Evolutionary conservation across 2,888 invertebrate genomes (phyloP), one percentile per base, ranked within the genome.

Genomic region (Apamea monoglypha): DNA sequence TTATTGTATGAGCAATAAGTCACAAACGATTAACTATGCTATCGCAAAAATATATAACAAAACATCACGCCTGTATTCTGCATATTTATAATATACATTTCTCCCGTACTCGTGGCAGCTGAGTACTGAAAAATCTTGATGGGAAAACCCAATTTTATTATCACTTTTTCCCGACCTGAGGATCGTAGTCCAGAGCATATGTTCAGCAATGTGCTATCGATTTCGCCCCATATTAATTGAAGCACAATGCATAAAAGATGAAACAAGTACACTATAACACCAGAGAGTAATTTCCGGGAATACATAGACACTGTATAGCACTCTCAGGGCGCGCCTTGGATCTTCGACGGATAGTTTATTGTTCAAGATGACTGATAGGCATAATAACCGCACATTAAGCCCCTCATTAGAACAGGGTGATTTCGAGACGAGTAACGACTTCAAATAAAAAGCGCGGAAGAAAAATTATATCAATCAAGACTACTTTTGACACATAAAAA

Each of bases 281-380:
- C 59, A 66, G n/a, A 83, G 16, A 76, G 29, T 64, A 32, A 78
- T 72, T 63, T 78, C 71, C 21, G 8, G 29, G 36, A 78, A 67
- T 47, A 71, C 56, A 36, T 44, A 59, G 50, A 69, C 32, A 50
- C 16, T 44, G 2, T 36, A 68, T 40, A 79, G 61, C 74, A 10
- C 61, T 61, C 61, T 61, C 56, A 32, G 29, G 63, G 56, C 50
- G 75, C 71, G 75, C 71, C 81, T n/a, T n/a, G 50, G 32, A 70
- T 61, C 79, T 67, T 44, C 40, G 36, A 47, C 56, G 56, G 70
- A 72, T 83, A 74, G 77, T 87, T 86, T 88, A 88, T 84, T 85
- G 83, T 87, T 82, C 66, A 78, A 76, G 79, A 85, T 88, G 86
- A 91, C 84, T 87, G 85, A 91, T 90, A 85, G 78, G 84, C 77